Evolutionary conservation across 2,888 invertebrate species (phyloP).

Genomic region (Prostheceraeus crozeri): DNA sequence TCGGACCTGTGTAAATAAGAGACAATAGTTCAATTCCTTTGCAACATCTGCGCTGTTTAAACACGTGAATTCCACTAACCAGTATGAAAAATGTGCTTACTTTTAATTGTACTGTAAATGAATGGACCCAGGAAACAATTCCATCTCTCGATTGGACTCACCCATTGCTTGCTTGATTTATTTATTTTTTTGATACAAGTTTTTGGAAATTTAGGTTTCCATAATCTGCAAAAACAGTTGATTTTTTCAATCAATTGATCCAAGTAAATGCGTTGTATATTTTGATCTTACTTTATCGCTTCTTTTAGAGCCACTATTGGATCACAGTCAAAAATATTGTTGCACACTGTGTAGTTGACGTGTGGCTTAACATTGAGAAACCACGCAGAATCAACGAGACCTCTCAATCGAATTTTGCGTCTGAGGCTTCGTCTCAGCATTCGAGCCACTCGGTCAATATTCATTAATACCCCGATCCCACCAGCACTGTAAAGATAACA

Average conservation of each 20-base stretch:
- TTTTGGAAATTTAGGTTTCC: slow-evolving; percentile 31
- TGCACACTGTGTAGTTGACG: slow-evolving; percentile 17
- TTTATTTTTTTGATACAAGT: no score
- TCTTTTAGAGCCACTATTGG: slow-evolving; percentile 24
- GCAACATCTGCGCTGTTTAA: no score
- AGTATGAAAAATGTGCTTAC: no score
- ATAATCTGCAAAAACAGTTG: slow-evolving; percentile 28
- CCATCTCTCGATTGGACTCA: slow-evolving; percentile 20
- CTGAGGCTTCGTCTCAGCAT: slow-evolving; percentile 9
- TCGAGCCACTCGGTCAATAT: slow-evolving; percentile 26
- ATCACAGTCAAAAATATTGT: slow-evolving; percentile 26
- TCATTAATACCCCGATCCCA: slow-evolving; percentile 31
- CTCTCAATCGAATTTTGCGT: slow-evolving; percentile 25
- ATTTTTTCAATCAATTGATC: no score
- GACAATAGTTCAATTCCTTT: no score
- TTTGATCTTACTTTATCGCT: slow-evolving; percentile 30
- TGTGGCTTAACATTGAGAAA: slow-evolving; percentile 32
- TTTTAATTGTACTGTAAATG: slow-evolving; percentile 25
- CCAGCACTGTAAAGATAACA: slow-evolving; percentile 33
- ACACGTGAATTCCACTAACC: no score
- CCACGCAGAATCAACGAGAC: slow-evolving; percentile 31
- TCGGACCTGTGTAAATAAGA: slow-evolving; percentile 6
- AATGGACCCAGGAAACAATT: slow-evolving; percentile 30
- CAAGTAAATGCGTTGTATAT: no score
- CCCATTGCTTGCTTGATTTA: no score